Percentiles rank a stretch among this genome's conserved stretches.
phyloP scores from a whole-genome alignment of 2,888 invertebrate species.

The Aphelenchoides bicaudatus region DNA sequence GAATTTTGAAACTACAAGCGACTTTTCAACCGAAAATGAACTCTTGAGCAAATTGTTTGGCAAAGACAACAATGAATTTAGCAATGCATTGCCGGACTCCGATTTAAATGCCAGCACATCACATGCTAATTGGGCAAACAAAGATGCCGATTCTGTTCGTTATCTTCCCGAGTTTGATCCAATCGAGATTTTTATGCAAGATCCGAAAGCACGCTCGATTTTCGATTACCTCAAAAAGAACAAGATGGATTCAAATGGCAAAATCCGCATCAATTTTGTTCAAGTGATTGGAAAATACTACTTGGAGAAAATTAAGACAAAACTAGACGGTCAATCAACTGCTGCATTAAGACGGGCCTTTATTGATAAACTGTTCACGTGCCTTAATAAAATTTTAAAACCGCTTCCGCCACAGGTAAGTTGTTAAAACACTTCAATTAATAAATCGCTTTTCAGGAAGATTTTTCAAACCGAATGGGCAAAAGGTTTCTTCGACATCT shows the following conservation, averaged over 20 bases:
- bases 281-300: slow-evolving; percentile 6
- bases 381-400: background rate
- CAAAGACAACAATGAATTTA: too few species aligned
- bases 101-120: too few species aligned
- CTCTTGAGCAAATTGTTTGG: too few species aligned
- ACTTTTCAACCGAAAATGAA: too few species aligned
- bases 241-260: background rate
- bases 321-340: background rate
- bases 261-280: slow-evolving; percentile 1
- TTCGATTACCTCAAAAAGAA: background rate
- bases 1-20: too few species aligned
- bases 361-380: background rate
- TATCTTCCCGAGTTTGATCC: slow-evolving; percentile 8
- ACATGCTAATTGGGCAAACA: too few species aligned
- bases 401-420: background rate
- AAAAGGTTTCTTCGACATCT: slow-evolving; percentile 10
- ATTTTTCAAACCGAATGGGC: slow-evolving; percentile 14
- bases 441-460: background rate
- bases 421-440: background rate
- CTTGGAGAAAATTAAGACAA: background rate
- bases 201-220: background rate
- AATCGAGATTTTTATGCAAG: background rate
- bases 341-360: slow-evolving; percentile 8
- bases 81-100: too few species aligned
- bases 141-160: background rate